phyloP scores from a whole-genome alignment of 2,113 vertebrate genomes.

The Gopherus flavomarginatus region DNA sequence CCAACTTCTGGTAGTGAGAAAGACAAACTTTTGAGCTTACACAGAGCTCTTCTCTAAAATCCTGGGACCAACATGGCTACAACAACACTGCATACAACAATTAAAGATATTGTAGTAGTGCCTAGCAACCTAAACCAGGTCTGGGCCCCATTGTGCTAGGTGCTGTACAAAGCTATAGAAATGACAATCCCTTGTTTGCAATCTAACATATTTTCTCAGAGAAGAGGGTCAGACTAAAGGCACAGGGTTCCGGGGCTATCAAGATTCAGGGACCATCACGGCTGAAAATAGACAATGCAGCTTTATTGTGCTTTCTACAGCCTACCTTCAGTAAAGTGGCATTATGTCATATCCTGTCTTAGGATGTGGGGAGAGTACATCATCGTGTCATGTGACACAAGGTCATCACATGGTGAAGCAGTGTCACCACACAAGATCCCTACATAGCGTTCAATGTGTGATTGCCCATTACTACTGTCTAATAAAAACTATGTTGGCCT shows the following conservation, averaged over 20 bases:
- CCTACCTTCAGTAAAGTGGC: rapidly evolving
- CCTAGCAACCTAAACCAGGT: not conserved
- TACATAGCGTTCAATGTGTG: not conserved
- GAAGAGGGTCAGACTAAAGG: not conserved
- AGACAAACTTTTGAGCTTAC: no score
- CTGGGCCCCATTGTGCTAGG: not conserved
- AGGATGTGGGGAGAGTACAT: rapidly evolving
- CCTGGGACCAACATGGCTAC: not conserved
- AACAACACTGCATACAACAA: not conserved
- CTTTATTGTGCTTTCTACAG: not conserved
- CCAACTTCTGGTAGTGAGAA: no score
- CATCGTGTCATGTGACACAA: rapidly evolving
- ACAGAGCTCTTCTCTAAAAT: not conserved
- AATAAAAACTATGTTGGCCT: not conserved
- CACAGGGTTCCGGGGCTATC: not conserved
- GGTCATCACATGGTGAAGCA: not conserved
- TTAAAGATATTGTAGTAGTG: not conserved
- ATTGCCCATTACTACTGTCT: not conserved
- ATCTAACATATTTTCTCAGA: not conserved
- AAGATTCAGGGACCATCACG: not conserved
- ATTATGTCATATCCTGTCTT: not conserved
- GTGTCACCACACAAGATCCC: not conserved
- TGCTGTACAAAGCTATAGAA: not conserved
- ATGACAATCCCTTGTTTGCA: not conserved
- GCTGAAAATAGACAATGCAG: not conserved